phyloP scores from a whole-genome alignment of 2,888 invertebrate species.

The Euclidia mi region DNA sequence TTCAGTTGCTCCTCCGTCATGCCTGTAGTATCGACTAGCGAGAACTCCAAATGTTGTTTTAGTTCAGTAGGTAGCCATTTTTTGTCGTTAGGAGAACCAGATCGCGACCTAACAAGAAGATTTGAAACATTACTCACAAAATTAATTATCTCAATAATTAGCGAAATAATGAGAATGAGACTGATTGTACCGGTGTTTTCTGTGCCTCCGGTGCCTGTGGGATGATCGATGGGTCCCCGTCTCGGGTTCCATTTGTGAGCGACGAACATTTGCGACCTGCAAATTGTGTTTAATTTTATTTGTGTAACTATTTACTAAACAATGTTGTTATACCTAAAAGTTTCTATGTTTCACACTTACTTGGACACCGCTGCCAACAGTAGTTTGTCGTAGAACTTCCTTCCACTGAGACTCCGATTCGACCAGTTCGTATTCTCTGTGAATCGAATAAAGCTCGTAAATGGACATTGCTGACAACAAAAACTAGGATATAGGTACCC shows the following conservation, averaged over 20 bases:
- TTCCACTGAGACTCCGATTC: constrained; percentile 97
- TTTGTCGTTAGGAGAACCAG: constrained; percentile 93
- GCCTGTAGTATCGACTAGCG: constrained; percentile 96
- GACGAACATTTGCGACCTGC: constrained; percentile 93
- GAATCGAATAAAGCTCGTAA: constrained; percentile 43
- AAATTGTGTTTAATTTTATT: constrained; percentile 20
- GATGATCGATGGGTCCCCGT: constrained; percentile 89
- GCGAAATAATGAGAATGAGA: constrained; percentile 6
- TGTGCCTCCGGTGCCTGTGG: constrained; percentile 90
- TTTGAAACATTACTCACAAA: constrained; percentile 13
- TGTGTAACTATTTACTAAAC: background rate
- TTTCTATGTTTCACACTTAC: constrained; percentile 58
- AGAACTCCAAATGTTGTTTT: constrained; percentile 96
- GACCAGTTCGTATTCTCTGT: constrained; percentile 92
- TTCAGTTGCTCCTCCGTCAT: constrained; percentile 96
- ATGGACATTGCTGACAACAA: no score
- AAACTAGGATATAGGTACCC: no score
- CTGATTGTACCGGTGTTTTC: constrained; percentile 89
- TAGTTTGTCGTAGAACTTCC: constrained; percentile 94
- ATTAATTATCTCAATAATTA: background rate
- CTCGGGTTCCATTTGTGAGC: constrained; percentile 86
- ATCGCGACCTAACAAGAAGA: constrained; percentile 86
- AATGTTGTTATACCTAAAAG: background rate
- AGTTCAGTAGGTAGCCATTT: constrained; percentile 94
- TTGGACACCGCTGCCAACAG: constrained; percentile 86